Evolutionary conservation across 1,140 invertebrate genomes (phyloP).

Genomic region (Temnothorax longispinosus): DNA sequence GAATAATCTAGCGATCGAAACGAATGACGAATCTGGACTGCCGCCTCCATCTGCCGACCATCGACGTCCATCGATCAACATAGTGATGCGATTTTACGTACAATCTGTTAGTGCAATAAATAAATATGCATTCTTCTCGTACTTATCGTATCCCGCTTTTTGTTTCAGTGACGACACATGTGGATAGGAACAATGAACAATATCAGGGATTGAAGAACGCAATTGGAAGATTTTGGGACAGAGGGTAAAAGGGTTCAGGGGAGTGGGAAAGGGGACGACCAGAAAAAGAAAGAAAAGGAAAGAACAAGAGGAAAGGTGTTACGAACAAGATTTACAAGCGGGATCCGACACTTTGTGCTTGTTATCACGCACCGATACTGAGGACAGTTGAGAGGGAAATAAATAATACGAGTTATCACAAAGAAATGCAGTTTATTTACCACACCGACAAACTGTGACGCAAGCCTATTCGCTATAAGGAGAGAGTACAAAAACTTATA

Average conservation of each 20-base stretch:
- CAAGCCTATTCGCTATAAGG: conserved; percentile 76
- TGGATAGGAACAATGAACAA: not conserved
- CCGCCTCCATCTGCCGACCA: not conserved
- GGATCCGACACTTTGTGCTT: conserved; percentile 33
- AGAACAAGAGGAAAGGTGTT: not conserved
- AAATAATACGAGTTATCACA: conserved; percentile 85
- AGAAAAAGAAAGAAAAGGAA: not conserved
- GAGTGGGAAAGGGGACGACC: not conserved
- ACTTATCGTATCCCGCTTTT: conserved; percentile 14
- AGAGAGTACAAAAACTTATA: conserved; percentile 70
- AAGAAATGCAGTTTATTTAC: conserved; percentile 85
- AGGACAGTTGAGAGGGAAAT: conserved; percentile 82
- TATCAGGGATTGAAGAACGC: not conserved
- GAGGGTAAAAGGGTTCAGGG: not conserved
- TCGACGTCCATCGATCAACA: not conserved
- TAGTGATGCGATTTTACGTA: conserved; percentile 16
- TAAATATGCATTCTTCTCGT: conserved; percentile 71
- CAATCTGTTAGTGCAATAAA: conserved; percentile 75
- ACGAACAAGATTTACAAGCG: conserved; percentile 34
- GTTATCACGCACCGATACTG: conserved; percentile 55
- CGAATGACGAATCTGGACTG: not conserved
- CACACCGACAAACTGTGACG: conserved; percentile 84
- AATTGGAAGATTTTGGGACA: not conserved
- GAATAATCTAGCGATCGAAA: not conserved
- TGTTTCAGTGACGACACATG: not conserved